phyloP scores from a whole-genome alignment of 64 coral and sea anemone genomes.

The Actinia equina region DNA sequence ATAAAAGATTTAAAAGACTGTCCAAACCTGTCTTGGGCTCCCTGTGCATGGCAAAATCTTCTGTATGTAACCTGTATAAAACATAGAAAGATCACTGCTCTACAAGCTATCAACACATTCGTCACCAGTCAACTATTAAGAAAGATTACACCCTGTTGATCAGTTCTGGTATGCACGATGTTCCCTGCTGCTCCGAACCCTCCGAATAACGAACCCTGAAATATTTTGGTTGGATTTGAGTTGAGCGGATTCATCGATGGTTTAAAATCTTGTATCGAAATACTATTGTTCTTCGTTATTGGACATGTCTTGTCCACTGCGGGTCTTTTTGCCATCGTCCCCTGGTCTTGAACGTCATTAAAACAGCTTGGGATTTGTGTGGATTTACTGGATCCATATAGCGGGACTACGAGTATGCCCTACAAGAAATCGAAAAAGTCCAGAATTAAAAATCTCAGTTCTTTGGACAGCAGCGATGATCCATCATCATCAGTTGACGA shows the following conservation, averaged over 20 bases:
- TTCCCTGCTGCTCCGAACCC: not conserved
- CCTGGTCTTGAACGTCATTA: not conserved
- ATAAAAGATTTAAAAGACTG: too few relatives aligned
- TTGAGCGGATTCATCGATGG: not conserved
- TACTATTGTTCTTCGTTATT: not conserved
- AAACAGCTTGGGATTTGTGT: not conserved
- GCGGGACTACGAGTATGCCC: not conserved
- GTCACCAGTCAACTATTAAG: not conserved
- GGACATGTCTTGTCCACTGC: not conserved
- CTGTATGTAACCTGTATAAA: not conserved
- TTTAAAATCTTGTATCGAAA: not conserved
- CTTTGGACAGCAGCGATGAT: slow-evolving; percentile 1
- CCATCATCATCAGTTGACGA: not conserved
- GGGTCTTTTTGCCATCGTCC: not conserved
- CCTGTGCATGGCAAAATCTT: not conserved
- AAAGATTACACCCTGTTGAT: slow-evolving; percentile 2
- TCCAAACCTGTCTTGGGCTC: too few relatives aligned
- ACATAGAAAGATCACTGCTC: not conserved
- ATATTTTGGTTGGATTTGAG: not conserved
- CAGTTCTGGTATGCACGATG: not conserved
- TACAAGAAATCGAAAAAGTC: not conserved
- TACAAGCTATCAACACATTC: not conserved
- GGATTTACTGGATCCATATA: not conserved
- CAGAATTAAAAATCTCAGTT: not conserved
- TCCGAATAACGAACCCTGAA: not conserved